Evolutionary conservation across 23 tunicate species (phyloP), one percentile per base, ranked within the genome.

Genomic region (Corella eumyota): DNA sequence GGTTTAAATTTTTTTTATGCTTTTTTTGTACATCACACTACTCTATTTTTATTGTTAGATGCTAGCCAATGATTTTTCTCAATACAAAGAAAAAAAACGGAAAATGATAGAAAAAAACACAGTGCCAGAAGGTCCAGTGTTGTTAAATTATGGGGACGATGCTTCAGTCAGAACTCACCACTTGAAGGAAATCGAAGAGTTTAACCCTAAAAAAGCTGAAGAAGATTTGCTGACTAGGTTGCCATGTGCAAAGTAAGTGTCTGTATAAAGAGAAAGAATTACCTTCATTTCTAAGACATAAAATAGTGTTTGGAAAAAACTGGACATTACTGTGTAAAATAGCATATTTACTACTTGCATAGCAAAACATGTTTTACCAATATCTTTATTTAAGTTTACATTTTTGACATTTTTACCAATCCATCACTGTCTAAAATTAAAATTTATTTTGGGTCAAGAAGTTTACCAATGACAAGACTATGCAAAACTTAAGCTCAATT

Each of bases 141-240:
- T 88, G 31, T 59, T 88, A 25, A 81, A 88, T 44, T 88, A 72
- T 54, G 78, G 83, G 21, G 88, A 88, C 48, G 85, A 78, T 24
- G 37, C 61, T n/a, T 35, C 88, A 20, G 88, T 75, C 6, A 66
- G 96, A 30, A 88, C 96, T 38, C 81, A 79, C 58, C 77, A 78
- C 47, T 64, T 88, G 34, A 62, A 68, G 29, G 66, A 61, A 34
- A 61, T 79, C 34, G 62, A 71, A 30, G 72, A 60, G 13, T 88
- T 88, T 46, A 40, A 73, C 48, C 81, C 96, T 15, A 67, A 45
- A 62, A 55, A 53, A 33, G 68, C 88, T 0, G 96, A 88, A 49
- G 74, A 73, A 49, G 31, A 60, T 6, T 22, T 85, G 40, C 73
- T 77, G 27, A 40, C 49, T 0, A 49, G 61, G 26, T 35, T 77